Evolutionary conservation across 2,113 vertebrate genomes (phyloP).

Genomic region (Megaleporinus macrocephalus): DNA sequence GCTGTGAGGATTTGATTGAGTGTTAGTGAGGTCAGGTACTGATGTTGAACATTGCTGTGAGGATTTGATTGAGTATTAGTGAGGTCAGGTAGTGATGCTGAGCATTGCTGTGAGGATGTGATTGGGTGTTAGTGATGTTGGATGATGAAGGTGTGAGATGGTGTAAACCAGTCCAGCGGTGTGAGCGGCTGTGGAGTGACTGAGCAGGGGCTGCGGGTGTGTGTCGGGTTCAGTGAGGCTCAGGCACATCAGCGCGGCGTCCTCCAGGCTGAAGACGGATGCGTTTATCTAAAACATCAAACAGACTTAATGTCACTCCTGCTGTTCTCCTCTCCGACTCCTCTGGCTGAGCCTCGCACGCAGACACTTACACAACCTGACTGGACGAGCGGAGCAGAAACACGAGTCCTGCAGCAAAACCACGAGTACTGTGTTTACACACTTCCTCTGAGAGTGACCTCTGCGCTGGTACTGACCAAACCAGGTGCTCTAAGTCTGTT

Average conservation of each 20-base stretch:
- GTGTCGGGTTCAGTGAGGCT: conserved; percentile 16
- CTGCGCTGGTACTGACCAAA: not conserved
- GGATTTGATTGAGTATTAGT: no score
- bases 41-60: no score
- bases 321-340: not conserved
- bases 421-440: not conserved
- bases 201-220: not conserved
- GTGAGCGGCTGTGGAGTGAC: not conserved
- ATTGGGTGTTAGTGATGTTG: no score
- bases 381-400: conserved; percentile 2
- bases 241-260: not conserved
- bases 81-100: no score
- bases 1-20: no score
- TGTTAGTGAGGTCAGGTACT: no score
- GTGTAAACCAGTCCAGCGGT: no score
- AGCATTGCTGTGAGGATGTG: no score
- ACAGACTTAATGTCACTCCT: conserved; percentile 11
- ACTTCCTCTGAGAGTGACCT: no score
- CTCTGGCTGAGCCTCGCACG: no score
- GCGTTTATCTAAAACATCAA: conserved; percentile 23
- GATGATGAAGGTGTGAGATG: no score
- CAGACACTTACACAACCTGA: not conserved
- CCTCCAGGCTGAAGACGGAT: conserved; percentile 13
- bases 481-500: no score
- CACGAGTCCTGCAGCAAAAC: not conserved